Evolutionary conservation across 1,140 invertebrate species (phyloP).

Genomic region (Anoplolepis gracilipes): DNA sequence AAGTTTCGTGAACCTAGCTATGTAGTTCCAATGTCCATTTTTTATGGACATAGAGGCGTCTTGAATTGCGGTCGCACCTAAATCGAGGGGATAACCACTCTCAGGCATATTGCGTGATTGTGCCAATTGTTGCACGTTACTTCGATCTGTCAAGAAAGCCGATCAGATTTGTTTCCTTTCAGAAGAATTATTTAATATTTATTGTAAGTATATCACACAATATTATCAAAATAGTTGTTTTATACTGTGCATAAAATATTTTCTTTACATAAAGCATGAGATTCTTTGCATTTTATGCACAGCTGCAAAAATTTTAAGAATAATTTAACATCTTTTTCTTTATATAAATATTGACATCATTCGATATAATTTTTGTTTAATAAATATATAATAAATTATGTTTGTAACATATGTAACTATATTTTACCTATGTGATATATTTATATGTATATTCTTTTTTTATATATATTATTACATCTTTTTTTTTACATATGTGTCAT

Average conservation of each 20-base stretch:
- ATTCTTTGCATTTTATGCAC: background rate
- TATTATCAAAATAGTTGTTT: background rate
- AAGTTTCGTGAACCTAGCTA: no score
- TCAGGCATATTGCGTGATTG: no score
- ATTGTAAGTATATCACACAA: constrained; percentile 8
- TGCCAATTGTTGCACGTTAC: background rate
- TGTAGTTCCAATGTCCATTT: no score
- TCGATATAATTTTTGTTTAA: background rate
- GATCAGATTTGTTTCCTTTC: background rate
- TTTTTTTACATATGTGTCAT: background rate
- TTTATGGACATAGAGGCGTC: no score
- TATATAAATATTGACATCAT: background rate
- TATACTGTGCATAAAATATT: background rate
- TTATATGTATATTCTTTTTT: background rate
- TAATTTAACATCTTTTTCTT: background rate
- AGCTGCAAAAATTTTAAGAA: background rate
- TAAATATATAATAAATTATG: background rate
- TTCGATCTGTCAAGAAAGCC: background rate
- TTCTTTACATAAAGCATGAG: background rate
- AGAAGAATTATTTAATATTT: background rate
- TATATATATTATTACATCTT: background rate
- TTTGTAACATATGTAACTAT: background rate
- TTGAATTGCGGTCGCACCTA: no score
- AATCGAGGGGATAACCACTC: no score
- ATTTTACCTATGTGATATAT: background rate